Evolutionary conservation across 1,140 invertebrate species (phyloP), one percentile per base, ranked within the genome.

Genomic region (Archivesica marissinica): DNA sequence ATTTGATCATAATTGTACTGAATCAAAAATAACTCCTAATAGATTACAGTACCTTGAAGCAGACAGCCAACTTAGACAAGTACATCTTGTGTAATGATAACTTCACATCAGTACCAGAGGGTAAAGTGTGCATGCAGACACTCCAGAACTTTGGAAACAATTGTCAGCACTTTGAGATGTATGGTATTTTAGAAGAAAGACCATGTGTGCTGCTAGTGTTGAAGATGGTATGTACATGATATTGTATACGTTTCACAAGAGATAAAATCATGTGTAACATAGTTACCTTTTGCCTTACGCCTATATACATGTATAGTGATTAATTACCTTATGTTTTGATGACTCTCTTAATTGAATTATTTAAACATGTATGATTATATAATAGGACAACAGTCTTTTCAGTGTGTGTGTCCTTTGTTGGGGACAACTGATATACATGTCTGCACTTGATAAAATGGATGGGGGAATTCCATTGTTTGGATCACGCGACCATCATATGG

Each of bases 171-270:
- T 72, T 41, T 33, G 23, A 87, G 15, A 41, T 85, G 68, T 87
- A 84, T 56, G 86, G 86, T n/a, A 80, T 75, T 25, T 13, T 41
- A n/a, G 66, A 59, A 41, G 81, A 47, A 38, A 59, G 35, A n/a
- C 86, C 86, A 23, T 87, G 86, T 61, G 59, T 87, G 3, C 59
- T 87, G 1, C 56, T 87, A 20, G 50, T 75, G 1, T 66, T 87
- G 13, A 87, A 68, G n/a, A 54, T 70, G 33, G 86, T 87, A 75
- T 72, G 86, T 47, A 47, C 44, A 47, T 9, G 7, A 11, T 47
- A 20, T 9, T 9, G 7, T 47, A 20, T 20, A 20, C 44, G 20
- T 47, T 47, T 47, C 20, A 20, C 44, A 47, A 47, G 20, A 47
- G 20, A 11, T 20, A 7, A 7, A 11, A 47, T 20, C 44, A 47